Conservation (phyloP, 2,113 vertebrate species). For the Nesospiza acunhae region DNA sequence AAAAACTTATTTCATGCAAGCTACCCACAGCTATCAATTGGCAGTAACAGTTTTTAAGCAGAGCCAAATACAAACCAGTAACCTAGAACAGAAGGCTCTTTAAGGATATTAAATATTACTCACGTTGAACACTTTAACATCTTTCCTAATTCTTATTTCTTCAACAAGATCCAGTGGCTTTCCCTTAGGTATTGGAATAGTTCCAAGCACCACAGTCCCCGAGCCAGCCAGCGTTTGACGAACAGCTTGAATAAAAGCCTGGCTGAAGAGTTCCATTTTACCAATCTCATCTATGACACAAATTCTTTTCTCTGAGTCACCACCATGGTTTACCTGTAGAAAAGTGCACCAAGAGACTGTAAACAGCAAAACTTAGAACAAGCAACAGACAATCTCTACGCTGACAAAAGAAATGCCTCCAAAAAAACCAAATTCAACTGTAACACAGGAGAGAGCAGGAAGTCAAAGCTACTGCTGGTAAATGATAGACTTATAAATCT, state of each 20-base stretch:
- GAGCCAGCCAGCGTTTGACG: slow-evolving; percentile 76
- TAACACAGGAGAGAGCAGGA: neutral
- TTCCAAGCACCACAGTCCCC: slow-evolving; percentile 82
- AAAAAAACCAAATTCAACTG: neutral
- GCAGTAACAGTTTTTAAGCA: neutral
- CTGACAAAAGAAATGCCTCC: neutral
- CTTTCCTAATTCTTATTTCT: slow-evolving; percentile 84
- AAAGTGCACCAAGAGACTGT: neutral
- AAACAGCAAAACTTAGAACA: neutral
- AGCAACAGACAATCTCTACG: neutral
- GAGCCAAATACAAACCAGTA: neutral
- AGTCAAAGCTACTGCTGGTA: neutral
- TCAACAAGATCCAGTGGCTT: slow-evolving; percentile 88
- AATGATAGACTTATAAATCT: neutral
- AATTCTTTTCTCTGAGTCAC: slow-evolving; percentile 67
- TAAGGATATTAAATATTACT: slow-evolving; percentile 68
- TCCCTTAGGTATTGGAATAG: slow-evolving; percentile 88
- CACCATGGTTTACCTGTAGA: slow-evolving; percentile 66
- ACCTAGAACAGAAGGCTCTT: slow-evolving; percentile 20
- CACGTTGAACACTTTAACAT: slow-evolving; percentile 88
- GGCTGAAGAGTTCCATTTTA: slow-evolving; percentile 98
- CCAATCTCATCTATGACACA: slow-evolving; percentile 94
- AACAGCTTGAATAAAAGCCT: slow-evolving; percentile 86
- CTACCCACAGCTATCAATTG: neutral
- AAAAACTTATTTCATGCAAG: neutral